phyloP scores from a whole-genome alignment of 2,113 vertebrate genomes.

The Sinocyclocheilus maitianheensis region DNA sequence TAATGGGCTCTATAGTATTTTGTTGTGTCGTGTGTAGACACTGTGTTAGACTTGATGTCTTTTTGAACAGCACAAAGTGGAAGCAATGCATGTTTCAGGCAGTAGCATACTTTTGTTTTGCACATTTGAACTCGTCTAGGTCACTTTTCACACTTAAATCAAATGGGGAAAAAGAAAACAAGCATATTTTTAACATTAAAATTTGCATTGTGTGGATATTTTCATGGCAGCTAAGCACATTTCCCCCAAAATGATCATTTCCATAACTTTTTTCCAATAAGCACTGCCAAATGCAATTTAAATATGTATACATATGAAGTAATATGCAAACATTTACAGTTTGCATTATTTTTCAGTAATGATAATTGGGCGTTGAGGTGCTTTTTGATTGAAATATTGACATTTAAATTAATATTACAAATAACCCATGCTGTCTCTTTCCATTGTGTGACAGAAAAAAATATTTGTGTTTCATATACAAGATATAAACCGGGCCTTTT shows the following conservation, averaged over 20 bases:
- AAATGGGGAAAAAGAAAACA: background rate
- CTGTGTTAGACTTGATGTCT: background rate
- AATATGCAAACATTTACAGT: background rate
- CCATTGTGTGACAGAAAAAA: background rate
- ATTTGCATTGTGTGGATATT: background rate
- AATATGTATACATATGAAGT: too few species aligned
- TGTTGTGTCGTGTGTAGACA: too few species aligned
- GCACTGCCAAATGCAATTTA: too few species aligned
- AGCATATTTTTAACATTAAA: background rate
- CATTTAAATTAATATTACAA: background rate
- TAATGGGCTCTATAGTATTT: too few species aligned
- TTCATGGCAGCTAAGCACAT: background rate
- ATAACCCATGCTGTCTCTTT: background rate
- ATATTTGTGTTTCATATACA: background rate
- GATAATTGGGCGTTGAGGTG: background rate
- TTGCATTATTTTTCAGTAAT: background rate
- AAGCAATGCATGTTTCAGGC: background rate
- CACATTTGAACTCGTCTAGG: background rate
- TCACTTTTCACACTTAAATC: background rate
- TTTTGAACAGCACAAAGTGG: background rate
- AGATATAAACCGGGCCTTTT: background rate
- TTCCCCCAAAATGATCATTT: background rate
- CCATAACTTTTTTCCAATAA: background rate
- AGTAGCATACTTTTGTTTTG: background rate
- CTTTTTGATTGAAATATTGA: background rate